Base-by-base conservation (phyloP, 2,797 vertebrate genomes). In the Diplodus puntazzo region DNA sequence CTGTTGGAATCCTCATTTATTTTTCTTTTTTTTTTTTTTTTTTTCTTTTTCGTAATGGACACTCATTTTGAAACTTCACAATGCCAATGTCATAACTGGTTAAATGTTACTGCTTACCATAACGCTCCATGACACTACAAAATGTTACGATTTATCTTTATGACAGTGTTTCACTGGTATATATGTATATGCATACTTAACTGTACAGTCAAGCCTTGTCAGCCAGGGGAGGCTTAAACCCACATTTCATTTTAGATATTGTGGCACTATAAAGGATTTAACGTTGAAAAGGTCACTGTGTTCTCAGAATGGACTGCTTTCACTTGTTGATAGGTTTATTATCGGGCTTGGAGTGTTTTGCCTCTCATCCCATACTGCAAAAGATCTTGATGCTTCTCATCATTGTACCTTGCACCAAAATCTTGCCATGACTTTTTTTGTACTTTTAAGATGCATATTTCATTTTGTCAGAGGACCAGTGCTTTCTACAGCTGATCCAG, bases 161-260 rank as follows among this genome's bases (percentile, higher is more conserved):
- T 94, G 95, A 95, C 92, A 94, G 93, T 95, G 95, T 96, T 94
- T 96, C 95, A 95, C 95, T 96, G 95, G 94, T 93, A 96, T 95
- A 84, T 87, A 84, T 93, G 90, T 94, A 91, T 82, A 90, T 91
- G 89, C 88, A 92, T 92, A 86, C 85, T 88, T 87, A 90, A 89
- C 85, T 94, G 92, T 94, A 92, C 91, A 92, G 96, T 96, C 93
- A 82, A 92, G 93, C 93, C 95, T 96, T 91, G 86, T 95, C 93
- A 92, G 94, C 93, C 87, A 91, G 94, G 94, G 93, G 94, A 93
- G 95, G 79, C 78, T 88, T 66, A 92, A 95, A 94, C 75, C 93
- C 85, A 84, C 89, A 80, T 89, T 92, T 92, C 77, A 91, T 94
- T 94, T 94, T 91, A 84, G 84, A 91, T 92, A 93, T 93, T 91